Evolutionary conservation across 1,140 invertebrate species (phyloP).

Genomic region (Pteromalus puparum): DNA sequence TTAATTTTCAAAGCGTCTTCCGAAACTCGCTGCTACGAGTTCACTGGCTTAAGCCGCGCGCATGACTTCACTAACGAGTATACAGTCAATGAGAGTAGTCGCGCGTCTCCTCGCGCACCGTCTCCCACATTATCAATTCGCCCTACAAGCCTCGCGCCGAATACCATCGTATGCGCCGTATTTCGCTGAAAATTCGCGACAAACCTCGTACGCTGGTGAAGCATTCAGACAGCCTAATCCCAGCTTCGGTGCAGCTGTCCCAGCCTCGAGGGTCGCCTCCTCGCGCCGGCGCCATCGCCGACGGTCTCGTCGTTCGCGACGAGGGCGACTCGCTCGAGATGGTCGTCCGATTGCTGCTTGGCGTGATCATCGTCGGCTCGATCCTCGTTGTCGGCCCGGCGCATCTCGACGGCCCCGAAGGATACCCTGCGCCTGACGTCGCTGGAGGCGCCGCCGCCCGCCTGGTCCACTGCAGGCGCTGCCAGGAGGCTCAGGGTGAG

Average conservation of each 20-base stretch:
- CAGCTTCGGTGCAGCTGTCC: background rate
- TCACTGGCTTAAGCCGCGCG: background rate
- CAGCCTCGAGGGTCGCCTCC: background rate
- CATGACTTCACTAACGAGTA: background rate
- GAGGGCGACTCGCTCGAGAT: background rate
- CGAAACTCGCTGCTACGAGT: background rate
- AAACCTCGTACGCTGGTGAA: background rate
- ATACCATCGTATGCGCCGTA: too few species aligned
- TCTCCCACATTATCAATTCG: background rate
- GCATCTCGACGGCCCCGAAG: conserved; percentile 30
- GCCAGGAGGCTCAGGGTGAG: conserved; percentile 27
- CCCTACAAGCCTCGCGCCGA: background rate
- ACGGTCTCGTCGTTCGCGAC: background rate
- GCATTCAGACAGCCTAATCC: background rate
- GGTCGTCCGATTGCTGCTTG: background rate
- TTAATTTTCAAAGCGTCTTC: conserved; percentile 1
- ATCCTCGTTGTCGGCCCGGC: background rate
- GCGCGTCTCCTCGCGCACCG: background rate
- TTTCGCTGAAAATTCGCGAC: background rate
- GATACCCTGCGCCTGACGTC: conserved; percentile 13
- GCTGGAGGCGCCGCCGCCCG: background rate
- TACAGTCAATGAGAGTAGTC: background rate
- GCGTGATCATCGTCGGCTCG: background rate
- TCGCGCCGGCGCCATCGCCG: background rate
- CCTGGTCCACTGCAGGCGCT: too few species aligned